phyloP scores from a whole-genome alignment of 2,113 vertebrate genomes.

The Lethenteron reissneri region DNA sequence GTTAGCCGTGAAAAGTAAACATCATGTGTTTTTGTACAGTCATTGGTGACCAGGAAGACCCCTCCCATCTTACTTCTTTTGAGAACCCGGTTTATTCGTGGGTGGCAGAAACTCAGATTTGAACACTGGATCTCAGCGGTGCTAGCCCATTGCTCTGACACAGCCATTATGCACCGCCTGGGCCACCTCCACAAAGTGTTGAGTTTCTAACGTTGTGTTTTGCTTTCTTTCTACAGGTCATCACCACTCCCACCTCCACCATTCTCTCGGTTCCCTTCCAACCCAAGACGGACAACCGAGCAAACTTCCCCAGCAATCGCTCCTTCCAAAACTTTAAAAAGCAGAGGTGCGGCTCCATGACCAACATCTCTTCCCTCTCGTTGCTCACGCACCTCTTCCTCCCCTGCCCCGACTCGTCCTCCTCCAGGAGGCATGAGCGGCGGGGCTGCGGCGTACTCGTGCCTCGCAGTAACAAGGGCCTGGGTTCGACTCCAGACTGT shows the following conservation, averaged over 20 bases:
- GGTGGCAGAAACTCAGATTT: too few relatives aligned
- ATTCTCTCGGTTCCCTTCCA: slow-evolving; percentile 84
- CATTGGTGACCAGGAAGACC: too few relatives aligned
- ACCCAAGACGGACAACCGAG: slow-evolving; percentile 82
- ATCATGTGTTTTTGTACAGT: too few relatives aligned
- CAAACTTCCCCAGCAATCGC: slow-evolving; percentile 72
- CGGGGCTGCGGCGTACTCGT: too few relatives aligned
- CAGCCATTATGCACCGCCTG: background rate
- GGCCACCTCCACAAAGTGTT: background rate
- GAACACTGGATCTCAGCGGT: too few relatives aligned
- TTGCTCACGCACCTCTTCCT: too few relatives aligned
- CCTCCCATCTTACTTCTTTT: background rate
- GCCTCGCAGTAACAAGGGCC: too few relatives aligned
- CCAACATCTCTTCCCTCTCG: background rate
- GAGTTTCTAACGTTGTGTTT: slow-evolving; percentile 1
- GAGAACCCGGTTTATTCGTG: background rate
- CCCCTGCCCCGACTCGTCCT: too few relatives aligned
- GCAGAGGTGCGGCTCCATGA: slow-evolving; percentile 44
- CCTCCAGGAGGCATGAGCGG: too few relatives aligned
- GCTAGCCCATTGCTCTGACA: too few relatives aligned
- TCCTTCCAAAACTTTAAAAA: slow-evolving; percentile 97
- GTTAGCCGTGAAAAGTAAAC: too few relatives aligned
- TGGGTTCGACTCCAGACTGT: too few relatives aligned
- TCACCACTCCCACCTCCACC: slow-evolving; percentile 36
- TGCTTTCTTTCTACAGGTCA: slow-evolving; percentile 27